Conservation (phyloP, 2,797 vertebrate species). For the Caiman crocodilus region DNA sequence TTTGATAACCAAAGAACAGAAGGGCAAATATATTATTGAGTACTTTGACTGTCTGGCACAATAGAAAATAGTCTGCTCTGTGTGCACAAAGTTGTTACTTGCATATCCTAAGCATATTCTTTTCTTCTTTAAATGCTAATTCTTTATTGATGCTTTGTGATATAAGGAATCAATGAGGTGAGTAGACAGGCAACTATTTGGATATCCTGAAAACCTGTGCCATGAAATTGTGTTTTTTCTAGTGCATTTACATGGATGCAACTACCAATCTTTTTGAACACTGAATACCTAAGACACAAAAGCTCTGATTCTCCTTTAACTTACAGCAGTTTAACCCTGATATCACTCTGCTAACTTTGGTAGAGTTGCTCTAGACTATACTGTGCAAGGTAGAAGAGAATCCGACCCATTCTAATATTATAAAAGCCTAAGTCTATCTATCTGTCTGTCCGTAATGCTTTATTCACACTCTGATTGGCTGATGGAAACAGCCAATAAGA, state of each 20-base stretch:
- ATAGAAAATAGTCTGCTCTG: fast-evolving
- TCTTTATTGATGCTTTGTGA: not conserved
- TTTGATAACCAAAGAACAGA: not conserved
- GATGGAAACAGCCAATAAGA: no score
- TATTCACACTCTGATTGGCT: no score
- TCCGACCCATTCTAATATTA: not conserved
- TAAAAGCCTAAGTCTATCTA: no score
- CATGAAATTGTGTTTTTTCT: not conserved
- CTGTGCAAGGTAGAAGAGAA: not conserved
- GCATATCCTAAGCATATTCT: not conserved
- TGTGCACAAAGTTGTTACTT: not conserved
- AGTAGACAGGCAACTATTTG: not conserved
- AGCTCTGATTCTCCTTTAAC: not conserved
- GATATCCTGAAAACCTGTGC: not conserved
- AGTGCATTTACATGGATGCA: not conserved
- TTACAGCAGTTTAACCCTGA: not conserved
- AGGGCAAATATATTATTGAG: not conserved
- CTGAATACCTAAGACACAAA: not conserved
- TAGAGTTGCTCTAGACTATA: not conserved
- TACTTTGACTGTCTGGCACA: not conserved
- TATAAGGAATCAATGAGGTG: not conserved
- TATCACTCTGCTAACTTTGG: not conserved
- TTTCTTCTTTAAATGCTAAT: not conserved
- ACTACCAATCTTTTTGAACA: not conserved
- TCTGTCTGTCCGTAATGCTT: no score